Percentiles rank a stretch among this genome's conserved stretches.
Evolutionary conservation across 1,140 invertebrate genomes (phyloP).

Genomic region (Nasonia giraulti): DNA sequence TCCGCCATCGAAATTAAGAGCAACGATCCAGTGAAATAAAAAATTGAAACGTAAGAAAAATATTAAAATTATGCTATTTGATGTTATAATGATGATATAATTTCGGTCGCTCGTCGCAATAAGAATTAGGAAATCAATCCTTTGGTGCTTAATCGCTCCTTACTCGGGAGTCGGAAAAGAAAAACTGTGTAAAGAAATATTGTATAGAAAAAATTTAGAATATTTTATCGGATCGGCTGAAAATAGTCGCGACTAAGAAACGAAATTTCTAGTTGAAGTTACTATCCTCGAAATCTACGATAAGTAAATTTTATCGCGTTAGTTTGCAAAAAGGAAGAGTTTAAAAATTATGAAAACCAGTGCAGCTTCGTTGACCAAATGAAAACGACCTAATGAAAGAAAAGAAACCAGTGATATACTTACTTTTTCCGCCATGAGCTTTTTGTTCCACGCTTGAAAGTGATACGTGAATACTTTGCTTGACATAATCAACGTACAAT

Average conservation of each 20-base stretch:
- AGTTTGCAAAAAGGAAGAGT: constrained; percentile 11
- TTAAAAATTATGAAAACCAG: constrained; percentile 21
- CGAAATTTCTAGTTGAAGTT: constrained; percentile 34
- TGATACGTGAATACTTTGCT: constrained; percentile 42
- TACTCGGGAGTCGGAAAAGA: constrained; percentile 10
- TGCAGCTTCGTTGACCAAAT: constrained; percentile 27
- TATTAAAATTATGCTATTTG: constrained; percentile 30
- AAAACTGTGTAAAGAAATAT: constrained; percentile 47
- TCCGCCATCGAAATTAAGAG: constrained; percentile 39
- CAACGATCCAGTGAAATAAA: constrained; percentile 1
- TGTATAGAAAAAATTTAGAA: constrained; percentile 47
- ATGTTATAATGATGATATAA: constrained; percentile 37
- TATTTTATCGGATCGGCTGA: constrained; percentile 46
- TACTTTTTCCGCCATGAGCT: constrained; percentile 35
- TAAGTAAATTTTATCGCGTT: constrained; percentile 29
- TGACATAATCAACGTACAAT: constrained; percentile 60
- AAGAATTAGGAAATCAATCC: constrained; percentile 47
- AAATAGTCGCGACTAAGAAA: constrained; percentile 45
- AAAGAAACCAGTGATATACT: constrained; percentile 44
- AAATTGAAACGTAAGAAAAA: neutral
- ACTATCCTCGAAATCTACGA: constrained; percentile 24
- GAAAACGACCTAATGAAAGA: constrained; percentile 33
- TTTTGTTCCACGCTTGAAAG: constrained; percentile 43
- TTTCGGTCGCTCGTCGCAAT: constrained; percentile 45
- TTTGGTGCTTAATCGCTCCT: constrained; percentile 48